These are phyloP conservation scores for Perccottus glenii DNA, from an alignment of 2,113 vertebrate species.

Conservation along the genomic window DNA sequence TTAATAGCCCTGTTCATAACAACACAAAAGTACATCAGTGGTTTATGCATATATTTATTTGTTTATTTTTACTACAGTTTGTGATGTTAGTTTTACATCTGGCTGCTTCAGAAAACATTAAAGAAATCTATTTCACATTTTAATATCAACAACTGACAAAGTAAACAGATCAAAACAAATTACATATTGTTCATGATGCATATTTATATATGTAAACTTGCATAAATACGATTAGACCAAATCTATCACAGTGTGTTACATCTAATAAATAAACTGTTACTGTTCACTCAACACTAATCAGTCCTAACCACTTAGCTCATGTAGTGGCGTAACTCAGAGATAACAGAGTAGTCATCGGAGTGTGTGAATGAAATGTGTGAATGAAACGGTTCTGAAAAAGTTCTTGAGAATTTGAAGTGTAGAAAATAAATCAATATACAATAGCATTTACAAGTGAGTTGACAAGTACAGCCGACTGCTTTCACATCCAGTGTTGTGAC, in stretches of 20 bases:
- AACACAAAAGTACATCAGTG: no score
- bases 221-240: not conserved
- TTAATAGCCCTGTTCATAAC: not conserved
- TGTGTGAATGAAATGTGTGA: no score
- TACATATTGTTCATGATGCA: not conserved
- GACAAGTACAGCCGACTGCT: not conserved
- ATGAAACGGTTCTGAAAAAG: not conserved
- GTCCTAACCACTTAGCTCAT: no score
- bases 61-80: not conserved
- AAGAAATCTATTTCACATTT: slow-evolving; percentile 20
- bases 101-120: slow-evolving; percentile 7
- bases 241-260: not conserved
- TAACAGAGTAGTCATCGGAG: no score
- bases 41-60: not conserved
- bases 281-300: no score
- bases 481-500: not conserved
- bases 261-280: not conserved
- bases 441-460: not conserved
- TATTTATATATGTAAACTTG: not conserved
- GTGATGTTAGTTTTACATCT: not conserved
- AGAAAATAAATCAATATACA: not conserved
- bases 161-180: slow-evolving; percentile 19
- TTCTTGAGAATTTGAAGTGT: not conserved
- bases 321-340: no score
- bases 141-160: slow-evolving; percentile 15